A percentile compares a stretch with the other conserved stretches of the same genome.
phyloP scores from a whole-genome alignment of 1,140 invertebrate species.

The Stegodyphus mimosarum region DNA sequence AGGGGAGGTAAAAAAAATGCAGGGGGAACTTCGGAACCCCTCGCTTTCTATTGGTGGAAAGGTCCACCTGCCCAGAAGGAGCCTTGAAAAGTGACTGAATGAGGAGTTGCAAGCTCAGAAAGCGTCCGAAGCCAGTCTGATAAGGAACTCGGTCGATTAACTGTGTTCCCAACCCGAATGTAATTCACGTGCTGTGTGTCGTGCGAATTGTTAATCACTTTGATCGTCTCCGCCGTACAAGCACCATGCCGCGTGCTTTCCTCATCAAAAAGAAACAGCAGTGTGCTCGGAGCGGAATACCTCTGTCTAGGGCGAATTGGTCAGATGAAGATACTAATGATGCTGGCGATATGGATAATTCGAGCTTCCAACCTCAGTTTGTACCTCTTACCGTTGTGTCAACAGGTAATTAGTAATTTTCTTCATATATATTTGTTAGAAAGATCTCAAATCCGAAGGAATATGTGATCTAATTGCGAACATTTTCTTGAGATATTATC shows the following conservation, averaged over 20 bases:
- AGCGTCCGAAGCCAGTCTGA: constrained; percentile 1
- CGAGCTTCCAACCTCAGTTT: constrained; percentile 15
- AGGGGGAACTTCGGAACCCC: constrained; percentile 24
- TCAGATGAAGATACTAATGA: constrained; percentile 38
- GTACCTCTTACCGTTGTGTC: constrained; percentile 34
- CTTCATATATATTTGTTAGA: background rate
- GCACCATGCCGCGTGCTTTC: constrained; percentile 71
- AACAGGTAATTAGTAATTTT: constrained; percentile 24
- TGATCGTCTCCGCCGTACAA: background rate
- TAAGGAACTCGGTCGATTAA: background rate
- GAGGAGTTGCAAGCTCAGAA: constrained; percentile 7
- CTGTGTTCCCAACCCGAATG: no score
- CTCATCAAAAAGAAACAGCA: constrained; percentile 75
- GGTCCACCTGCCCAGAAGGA: constrained; percentile 41
- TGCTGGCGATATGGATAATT: constrained; percentile 29
- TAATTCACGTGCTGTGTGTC: background rate
- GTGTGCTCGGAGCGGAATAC: constrained; percentile 36
- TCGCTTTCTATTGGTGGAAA: constrained; percentile 10
- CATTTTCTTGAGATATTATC: background rate
- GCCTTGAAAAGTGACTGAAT: constrained; percentile 36
- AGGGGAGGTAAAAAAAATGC: background rate
- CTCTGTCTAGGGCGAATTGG: constrained; percentile 34
- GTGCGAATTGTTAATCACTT: background rate
- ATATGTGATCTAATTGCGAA: no score
- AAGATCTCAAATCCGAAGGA: background rate